Evolutionary conservation across 2,888 invertebrate genomes (phyloP).

Genomic region (Cyclophora albipunctata): DNA sequence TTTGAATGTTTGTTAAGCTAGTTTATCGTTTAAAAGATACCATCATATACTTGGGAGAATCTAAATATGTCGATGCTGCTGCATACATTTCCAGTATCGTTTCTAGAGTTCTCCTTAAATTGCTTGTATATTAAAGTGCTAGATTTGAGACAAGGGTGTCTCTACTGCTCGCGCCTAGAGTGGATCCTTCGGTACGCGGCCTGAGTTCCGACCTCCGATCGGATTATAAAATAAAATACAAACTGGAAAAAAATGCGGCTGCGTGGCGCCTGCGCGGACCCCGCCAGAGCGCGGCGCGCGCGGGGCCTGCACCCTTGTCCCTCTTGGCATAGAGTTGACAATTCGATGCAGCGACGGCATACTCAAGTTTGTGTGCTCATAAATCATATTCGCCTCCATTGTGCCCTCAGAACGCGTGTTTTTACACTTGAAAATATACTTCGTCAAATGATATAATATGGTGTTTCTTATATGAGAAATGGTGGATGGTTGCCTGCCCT

Average conservation of each 20-base stretch:
- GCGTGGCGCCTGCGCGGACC: slow-evolving; percentile 58
- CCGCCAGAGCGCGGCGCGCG: slow-evolving; percentile 12
- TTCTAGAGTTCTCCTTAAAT: no score
- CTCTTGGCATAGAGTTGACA: slow-evolving; percentile 23
- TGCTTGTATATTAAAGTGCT: no score
- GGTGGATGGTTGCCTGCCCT: slow-evolving; percentile 35
- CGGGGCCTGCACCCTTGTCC: background rate
- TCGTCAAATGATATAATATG: slow-evolving; percentile 54
- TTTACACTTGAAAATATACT: slow-evolving; percentile 56
- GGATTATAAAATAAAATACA: slow-evolving; percentile 62
- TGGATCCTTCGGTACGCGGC: slow-evolving; percentile 40
- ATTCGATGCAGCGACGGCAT: slow-evolving; percentile 9
- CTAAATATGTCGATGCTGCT: no score
- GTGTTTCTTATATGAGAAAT: slow-evolving; percentile 40
- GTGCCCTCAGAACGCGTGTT: slow-evolving; percentile 57
- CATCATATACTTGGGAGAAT: no score
- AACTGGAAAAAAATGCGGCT: slow-evolving; percentile 55
- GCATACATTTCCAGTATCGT: no score
- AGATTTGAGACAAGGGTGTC: no score
- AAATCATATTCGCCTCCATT: slow-evolving; percentile 64
- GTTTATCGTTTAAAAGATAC: no score
- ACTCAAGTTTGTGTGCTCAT: slow-evolving; percentile 30
- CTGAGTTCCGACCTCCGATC: slow-evolving; percentile 44
- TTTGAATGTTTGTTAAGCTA: no score
- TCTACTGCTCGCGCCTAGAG: slow-evolving; percentile 11